Evolutionary conservation across 2,888 invertebrate species (phyloP).

Genomic region (Apotomis capreana): DNA sequence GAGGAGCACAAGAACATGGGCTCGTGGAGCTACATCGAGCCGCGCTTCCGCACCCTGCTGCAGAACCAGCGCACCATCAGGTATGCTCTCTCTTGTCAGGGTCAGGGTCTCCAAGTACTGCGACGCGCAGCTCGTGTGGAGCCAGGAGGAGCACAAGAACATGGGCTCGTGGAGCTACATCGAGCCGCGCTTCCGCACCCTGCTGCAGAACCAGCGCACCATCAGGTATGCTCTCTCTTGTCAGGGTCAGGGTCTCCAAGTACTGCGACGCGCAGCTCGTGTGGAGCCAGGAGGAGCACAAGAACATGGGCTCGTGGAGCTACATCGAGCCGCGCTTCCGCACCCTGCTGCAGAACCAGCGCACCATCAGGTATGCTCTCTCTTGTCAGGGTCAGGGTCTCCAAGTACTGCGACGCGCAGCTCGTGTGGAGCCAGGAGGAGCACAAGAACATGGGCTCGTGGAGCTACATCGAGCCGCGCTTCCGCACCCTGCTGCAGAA

Average conservation of each 20-base stretch:
- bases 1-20: slow-evolving; percentile 98
- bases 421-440: slow-evolving; percentile 96
- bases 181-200: slow-evolving; percentile 92
- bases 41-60: slow-evolving; percentile 92
- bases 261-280: slow-evolving; percentile 92
- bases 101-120: slow-evolving; percentile 93
- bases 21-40: slow-evolving; percentile 94
- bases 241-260: too few relatives aligned
- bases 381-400: too few relatives aligned
- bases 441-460: slow-evolving; percentile 96
- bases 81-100: slow-evolving; percentile 57
- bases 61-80: slow-evolving; percentile 84
- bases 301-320: slow-evolving; percentile 95
- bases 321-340: slow-evolving; percentile 95
- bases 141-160: slow-evolving; percentile 98
- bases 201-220: slow-evolving; percentile 86
- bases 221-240: slow-evolving; percentile 68
- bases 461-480: slow-evolving; percentile 95
- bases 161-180: slow-evolving; percentile 95
- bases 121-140: slow-evolving; percentile 92
- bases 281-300: slow-evolving; percentile 98
- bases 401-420: slow-evolving; percentile 92
- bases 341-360: slow-evolving; percentile 89
- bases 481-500: slow-evolving; percentile 92
- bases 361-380: slow-evolving; percentile 68